Evolutionary conservation across 2,888 invertebrate species (phyloP).

Genomic region (Drosophila atripex): DNA sequence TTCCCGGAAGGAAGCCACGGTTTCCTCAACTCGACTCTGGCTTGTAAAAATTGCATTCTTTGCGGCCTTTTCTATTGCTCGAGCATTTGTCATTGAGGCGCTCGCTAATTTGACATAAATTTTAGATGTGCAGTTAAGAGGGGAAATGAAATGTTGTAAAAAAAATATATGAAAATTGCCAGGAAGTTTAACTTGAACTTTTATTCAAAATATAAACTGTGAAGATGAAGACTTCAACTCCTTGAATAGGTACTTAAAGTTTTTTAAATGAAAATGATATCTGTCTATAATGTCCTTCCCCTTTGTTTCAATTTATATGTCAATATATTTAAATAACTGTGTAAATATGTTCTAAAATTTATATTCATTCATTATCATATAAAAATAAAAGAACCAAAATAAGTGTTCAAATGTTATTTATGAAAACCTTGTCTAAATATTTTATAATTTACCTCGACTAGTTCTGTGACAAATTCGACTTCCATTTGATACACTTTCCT

Average conservation of each 20-base stretch:
- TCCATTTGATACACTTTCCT: conserved; percentile 3
- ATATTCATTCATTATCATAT: no score
- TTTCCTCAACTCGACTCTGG: conserved; percentile 24
- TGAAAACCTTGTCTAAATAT: no score
- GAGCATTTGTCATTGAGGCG: conserved; percentile 71
- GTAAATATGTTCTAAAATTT: no score
- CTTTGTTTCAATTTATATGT: no score
- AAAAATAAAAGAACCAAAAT: no score
- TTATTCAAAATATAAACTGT: neutral
- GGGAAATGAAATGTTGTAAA: conserved; percentile 17
- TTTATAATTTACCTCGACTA: neutral
- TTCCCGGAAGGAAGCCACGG: conserved; percentile 38
- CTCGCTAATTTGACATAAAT: conserved; percentile 70
- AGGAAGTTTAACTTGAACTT: neutral
- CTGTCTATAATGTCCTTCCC: no score
- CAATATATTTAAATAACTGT: no score
- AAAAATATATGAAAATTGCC: neutral
- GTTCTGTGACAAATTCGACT: no score
- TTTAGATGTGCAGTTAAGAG: conserved; percentile 53
- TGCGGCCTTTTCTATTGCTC: conserved; percentile 26
- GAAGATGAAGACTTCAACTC: neutral
- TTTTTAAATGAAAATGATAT: no score
- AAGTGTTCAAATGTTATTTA: no score
- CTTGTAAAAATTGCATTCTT: conserved; percentile 45
- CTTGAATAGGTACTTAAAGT: no score